phyloP scores from a whole-genome alignment of 2,888 invertebrate species.

The Tubulanus polymorphus region DNA sequence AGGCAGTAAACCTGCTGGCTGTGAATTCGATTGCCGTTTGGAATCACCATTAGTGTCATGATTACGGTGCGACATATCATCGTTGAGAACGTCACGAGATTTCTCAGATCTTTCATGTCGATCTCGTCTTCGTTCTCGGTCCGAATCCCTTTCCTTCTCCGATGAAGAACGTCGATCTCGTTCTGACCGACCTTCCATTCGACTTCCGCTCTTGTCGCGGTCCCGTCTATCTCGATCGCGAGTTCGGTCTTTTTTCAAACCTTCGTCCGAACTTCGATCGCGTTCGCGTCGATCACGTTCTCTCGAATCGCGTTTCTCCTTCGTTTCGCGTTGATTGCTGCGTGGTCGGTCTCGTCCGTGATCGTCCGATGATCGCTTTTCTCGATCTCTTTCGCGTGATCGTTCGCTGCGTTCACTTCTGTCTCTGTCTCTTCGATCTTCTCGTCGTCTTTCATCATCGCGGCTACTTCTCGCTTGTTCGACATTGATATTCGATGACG shows the following conservation, averaged over 20 bases:
- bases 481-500: too few species aligned
- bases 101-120: slow-evolving; percentile 5
- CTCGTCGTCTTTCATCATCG: slow-evolving; percentile 5
- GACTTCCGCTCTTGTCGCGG: slow-evolving; percentile 14
- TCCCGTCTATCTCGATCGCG: slow-evolving; percentile 15
- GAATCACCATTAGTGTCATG: too few species aligned
- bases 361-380: slow-evolving; percentile 8
- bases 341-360: slow-evolving; percentile 14
- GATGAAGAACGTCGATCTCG: neutral
- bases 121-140: slow-evolving; percentile 13
- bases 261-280: slow-evolving; percentile 12
- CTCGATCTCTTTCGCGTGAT: too few species aligned
- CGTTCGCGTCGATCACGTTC: slow-evolving; percentile 17
- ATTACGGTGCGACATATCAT: too few species aligned
- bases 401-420: too few species aligned
- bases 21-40: too few species aligned
- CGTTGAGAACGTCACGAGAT: too few species aligned
- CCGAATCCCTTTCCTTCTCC: slow-evolving; percentile 5
- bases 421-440: slow-evolving; percentile 11
- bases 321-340: slow-evolving; percentile 14
- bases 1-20: too few species aligned
- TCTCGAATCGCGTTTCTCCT: slow-evolving; percentile 4
- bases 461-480: too few species aligned
- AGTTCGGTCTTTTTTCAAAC: slow-evolving; percentile 11
- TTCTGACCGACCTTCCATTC: slow-evolving; percentile 11